Conservation (phyloP, 2,888 invertebrate genomes). For the Patella pellucida region DNA sequence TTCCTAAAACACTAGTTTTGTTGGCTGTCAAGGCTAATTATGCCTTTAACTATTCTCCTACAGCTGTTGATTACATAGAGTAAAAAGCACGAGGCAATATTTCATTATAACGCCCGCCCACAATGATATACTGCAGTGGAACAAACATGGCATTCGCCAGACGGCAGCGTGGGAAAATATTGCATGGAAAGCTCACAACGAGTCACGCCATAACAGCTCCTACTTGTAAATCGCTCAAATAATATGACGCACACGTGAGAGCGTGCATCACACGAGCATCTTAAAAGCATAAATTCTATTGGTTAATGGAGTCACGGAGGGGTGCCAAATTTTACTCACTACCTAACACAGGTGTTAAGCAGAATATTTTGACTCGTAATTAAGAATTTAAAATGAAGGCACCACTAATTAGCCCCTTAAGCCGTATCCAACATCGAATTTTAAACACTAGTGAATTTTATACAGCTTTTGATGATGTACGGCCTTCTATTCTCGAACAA, state of each 20-base stretch:
- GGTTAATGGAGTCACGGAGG: neutral
- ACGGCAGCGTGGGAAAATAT: slow-evolving; percentile 8
- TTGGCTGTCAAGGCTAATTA: neutral
- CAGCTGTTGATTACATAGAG: slow-evolving; percentile 8
- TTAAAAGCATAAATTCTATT: slow-evolving; percentile 1
- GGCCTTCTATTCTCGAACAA: too few relatives aligned
- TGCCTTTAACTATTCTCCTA: neutral
- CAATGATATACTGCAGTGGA: neutral
- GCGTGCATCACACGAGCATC: slow-evolving; percentile 8
- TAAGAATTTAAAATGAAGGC: neutral
- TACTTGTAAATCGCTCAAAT: slow-evolving; percentile 11
- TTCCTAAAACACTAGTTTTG: slow-evolving; percentile 1
- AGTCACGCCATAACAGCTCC: neutral
- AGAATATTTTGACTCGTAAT: slow-evolving; percentile 1
- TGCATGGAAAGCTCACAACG: neutral
- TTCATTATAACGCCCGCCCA: slow-evolving; percentile 7
- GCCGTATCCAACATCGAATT: neutral
- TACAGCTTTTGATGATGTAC: neutral
- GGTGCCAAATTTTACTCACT: neutral
- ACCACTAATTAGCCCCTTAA: neutral
- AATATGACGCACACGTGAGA: slow-evolving; percentile 9
- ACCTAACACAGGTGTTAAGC: neutral
- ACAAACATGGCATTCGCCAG: neutral
- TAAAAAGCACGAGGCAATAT: neutral
- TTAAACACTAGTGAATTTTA: slow-evolving; percentile 1